Evolutionary conservation across 30 jellyfish, hydroid and myxozoan genomes (phyloP), one percentile per base, ranked within the genome.

Genomic region (Mastigias papua): DNA sequence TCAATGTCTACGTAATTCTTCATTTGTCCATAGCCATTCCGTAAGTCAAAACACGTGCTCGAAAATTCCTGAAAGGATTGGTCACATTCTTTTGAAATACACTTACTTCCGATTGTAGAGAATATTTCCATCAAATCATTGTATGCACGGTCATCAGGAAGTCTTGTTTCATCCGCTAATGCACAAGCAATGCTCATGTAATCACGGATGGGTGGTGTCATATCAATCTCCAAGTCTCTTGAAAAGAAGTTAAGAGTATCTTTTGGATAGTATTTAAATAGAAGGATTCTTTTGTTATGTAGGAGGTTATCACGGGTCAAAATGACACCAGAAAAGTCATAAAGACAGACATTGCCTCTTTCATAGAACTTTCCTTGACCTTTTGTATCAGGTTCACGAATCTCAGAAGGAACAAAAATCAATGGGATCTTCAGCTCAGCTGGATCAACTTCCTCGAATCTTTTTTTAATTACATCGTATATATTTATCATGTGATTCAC

Each of bases 271-370:
- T 8, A 80, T 54, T 87, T 84, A 25, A 26, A 48, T 1, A 92
- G 83, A n/a, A 86, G 80, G 22, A 70, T 86, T 16, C 93, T 72
- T 15, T 61, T 92, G 78, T 48, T 72, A 1, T 66, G 75, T 58
- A 72, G 48, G 11, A 78, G 87, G 9, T 22, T 2, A 1, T 60
- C 71, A 32, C 73, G 54, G 25, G 35, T 78, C 64, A 27, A 49
- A 27, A 79, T 26, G 20, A 92, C 84, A n/a, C 87, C 89, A 19
- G 98, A 86, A 65, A 69, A 86, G 64, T 92, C 98, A 26, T 86
- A 75, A 82, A 93, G 76, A 69, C 98, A 92, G 1, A 92, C 93
- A 20, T 87, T 84, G 13, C 90, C 88, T 22, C 62, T 72, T 42
- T 69, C 31, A 74, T 51, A 86, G 63, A 92, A 92, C 54, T 54